Conservation (phyloP, 1,140 invertebrate species). For the Caenorhabditis elegans region DNA sequence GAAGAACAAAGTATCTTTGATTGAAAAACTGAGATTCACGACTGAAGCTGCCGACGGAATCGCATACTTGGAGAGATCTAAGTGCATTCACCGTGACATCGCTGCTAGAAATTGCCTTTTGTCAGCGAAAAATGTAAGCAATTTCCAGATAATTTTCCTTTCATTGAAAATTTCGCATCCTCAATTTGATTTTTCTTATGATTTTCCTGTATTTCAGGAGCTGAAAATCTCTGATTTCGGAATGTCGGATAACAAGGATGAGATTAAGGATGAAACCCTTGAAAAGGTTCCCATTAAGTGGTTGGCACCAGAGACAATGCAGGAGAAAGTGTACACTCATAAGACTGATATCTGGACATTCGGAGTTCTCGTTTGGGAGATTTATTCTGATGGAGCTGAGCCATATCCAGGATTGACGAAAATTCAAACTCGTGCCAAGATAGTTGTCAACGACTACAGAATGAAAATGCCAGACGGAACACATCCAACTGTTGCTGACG, state of each 20-base stretch:
- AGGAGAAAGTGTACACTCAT: conserved; percentile 45
- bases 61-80: conserved; percentile 43
- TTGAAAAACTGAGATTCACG: conserved; percentile 55
- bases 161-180: too few species aligned
- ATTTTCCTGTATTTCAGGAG: conserved; percentile 41
- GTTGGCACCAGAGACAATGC: conserved; percentile 50
- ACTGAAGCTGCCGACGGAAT: conserved; percentile 46
- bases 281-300: conserved; percentile 69
- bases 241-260: conserved; percentile 85
- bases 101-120: conserved; percentile 94
- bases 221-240: conserved; percentile 95
- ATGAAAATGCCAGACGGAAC: conserved; percentile 72
- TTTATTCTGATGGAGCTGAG: conserved; percentile 47
- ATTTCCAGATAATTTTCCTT: too few species aligned
- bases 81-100: conserved; percentile 90
- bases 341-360: conserved; percentile 52
- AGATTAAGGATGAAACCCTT: conserved; percentile 92
- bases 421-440: conserved; percentile 61
- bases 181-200: too few species aligned
- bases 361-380: conserved; percentile 52
- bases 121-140: conserved; percentile 76
- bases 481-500: conserved; percentile 83
- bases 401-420: conserved; percentile 46
- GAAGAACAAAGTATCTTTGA: conserved; percentile 18
- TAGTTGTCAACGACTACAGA: conserved; percentile 74